phyloP scores from a whole-genome alignment of 1,140 invertebrate genomes.

The Metopolophium dirhodum region DNA sequence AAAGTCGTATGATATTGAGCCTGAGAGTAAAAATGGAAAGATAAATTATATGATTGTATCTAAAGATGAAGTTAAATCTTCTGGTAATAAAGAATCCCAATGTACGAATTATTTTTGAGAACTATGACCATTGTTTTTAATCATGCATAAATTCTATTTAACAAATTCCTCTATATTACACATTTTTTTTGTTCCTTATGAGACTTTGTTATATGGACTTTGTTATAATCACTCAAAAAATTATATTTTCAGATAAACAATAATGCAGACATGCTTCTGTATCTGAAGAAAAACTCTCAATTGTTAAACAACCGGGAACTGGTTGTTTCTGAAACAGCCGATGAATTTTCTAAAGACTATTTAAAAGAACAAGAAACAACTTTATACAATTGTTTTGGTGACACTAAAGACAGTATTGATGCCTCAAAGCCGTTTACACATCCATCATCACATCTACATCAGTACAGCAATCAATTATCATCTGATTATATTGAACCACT shows the following conservation, averaged over 20 bases:
- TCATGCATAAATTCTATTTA: no score
- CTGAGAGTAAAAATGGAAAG: not conserved
- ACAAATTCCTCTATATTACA: no score
- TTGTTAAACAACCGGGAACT: not conserved
- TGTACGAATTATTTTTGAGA: not conserved
- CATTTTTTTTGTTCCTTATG: no score
- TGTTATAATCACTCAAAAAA: not conserved
- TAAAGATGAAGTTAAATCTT: not conserved
- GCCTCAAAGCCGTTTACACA: not conserved
- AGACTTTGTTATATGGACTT: no score
- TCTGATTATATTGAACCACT: not conserved
- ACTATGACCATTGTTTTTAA: no score
- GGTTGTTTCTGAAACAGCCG: not conserved
- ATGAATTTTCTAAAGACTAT: not conserved
- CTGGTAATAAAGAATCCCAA: not conserved
- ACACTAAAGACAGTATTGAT: not conserved
- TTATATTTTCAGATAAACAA: not conserved
- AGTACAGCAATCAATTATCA: not conserved
- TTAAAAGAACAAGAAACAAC: not conserved
- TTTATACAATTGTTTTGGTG: not conserved
- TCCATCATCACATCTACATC: not conserved
- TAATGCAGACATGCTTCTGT: not conserved
- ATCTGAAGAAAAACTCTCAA: not conserved
- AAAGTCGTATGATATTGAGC: no score
- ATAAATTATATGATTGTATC: not conserved